Percentiles rank a stretch among this genome's conserved stretches.
Conservation (phyloP, 2,888 invertebrate genomes). For the Gortyna flavago region DNA sequence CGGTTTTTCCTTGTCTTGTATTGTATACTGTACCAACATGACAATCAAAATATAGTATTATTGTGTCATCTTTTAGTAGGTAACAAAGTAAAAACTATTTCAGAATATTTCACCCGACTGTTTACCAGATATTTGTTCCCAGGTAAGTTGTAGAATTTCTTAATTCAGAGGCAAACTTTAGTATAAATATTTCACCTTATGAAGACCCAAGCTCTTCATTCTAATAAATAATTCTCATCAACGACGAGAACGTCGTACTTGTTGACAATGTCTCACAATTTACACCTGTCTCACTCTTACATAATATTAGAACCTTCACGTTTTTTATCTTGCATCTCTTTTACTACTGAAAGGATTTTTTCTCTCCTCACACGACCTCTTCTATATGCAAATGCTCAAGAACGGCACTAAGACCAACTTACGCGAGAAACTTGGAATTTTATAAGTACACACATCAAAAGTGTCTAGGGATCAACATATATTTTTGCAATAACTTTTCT, state of each 20-base stretch:
- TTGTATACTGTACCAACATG: background rate
- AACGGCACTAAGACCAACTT: constrained; percentile 45
- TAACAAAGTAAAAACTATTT: background rate
- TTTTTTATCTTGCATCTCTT: constrained; percentile 50
- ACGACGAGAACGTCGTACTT: constrained; percentile 2
- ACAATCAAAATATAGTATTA: background rate
- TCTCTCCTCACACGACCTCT: constrained; percentile 48
- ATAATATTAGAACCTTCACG: constrained; percentile 39
- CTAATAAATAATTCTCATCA: constrained; percentile 46
- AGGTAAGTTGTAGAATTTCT: background rate
- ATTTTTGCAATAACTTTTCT: too few relatives aligned
- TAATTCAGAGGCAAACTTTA: background rate
- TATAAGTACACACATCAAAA: too few relatives aligned
- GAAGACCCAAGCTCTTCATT: background rate
- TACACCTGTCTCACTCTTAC: constrained; percentile 16
- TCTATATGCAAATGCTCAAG: constrained; percentile 59
- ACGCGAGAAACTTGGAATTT: constrained; percentile 48
- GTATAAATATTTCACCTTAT: background rate
- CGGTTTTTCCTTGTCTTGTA: background rate
- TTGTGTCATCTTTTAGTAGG: background rate
- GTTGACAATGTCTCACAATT: constrained; percentile 26
- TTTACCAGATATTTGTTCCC: background rate
- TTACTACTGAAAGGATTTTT: constrained; percentile 53
- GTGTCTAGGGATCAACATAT: too few relatives aligned
- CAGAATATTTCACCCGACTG: background rate